Percentiles rank a stretch among this genome's conserved stretches.
Evolutionary conservation across 2,113 vertebrate genomes (phyloP).

Genomic region (Erythrocebus patas): DNA sequence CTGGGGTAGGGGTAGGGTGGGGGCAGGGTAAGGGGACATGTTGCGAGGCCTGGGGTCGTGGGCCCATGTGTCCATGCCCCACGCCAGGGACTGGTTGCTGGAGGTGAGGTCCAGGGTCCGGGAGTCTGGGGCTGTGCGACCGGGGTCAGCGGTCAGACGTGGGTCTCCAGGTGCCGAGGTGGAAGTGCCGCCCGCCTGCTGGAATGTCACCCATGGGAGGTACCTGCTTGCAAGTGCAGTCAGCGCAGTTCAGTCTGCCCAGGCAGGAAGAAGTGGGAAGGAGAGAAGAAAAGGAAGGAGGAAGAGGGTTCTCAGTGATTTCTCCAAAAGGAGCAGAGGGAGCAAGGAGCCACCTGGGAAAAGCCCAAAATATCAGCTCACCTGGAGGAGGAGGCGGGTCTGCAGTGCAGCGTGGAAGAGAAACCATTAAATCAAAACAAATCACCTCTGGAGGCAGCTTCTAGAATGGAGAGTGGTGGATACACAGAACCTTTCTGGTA

Average conservation of each 20-base stretch:
- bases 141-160: background rate
- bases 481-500: background rate
- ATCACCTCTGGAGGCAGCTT: background rate
- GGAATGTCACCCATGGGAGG: background rate
- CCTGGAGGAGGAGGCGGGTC: background rate
- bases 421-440: background rate
- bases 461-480: background rate
- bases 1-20: too few relatives aligned
- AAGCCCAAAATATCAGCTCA: background rate
- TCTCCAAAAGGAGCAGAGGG: background rate
- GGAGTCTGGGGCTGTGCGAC: background rate
- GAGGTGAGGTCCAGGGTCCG: background rate
- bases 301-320: background rate
- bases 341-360: background rate
- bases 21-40: background rate
- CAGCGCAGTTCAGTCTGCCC: too few relatives aligned
- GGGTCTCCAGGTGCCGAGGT: background rate
- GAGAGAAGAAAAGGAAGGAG: too few relatives aligned
- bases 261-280: too few relatives aligned
- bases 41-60: background rate
- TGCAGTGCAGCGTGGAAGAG: background rate
- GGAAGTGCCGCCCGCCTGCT: rapidly evolving
- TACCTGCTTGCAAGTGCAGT: background rate
- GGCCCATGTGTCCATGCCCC: too few relatives aligned
- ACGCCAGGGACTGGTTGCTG: background rate